Percentiles rank a stretch among this genome's conserved stretches.
Conservation (phyloP, 2,113 vertebrate genomes). For the Zapus hudsonius region DNA sequence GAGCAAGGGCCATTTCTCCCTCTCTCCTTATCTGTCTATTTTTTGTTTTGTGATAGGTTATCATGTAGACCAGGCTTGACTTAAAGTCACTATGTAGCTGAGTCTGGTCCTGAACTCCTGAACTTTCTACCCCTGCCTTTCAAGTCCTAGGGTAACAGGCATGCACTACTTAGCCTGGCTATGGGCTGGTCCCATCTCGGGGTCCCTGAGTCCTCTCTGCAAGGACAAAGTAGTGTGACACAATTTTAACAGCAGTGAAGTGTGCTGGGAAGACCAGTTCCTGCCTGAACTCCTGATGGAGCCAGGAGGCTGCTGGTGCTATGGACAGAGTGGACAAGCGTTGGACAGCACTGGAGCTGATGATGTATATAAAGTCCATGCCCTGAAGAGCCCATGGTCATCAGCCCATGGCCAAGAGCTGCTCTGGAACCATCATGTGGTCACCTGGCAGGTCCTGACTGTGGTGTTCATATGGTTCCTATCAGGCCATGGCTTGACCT, state of each 20-base stretch:
- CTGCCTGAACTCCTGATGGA: no score
- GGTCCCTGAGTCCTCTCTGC: neutral
- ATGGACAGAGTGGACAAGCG: neutral
- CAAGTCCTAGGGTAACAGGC: no score
- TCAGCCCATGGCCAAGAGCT: neutral
- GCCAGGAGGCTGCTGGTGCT: neutral
- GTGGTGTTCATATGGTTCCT: no score
- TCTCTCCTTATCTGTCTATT: neutral
- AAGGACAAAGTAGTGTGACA: neutral
- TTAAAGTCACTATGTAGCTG: neutral
- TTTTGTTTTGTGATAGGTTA: no score
- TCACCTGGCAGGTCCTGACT: neutral
- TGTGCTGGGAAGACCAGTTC: no score
- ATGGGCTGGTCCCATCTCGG: neutral
- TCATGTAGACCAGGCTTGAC: no score
- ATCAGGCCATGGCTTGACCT: neutral
- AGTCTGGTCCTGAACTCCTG: neutral
- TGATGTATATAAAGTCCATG: fast-evolving
- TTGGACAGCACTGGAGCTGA: no score
- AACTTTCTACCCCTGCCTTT: no score
- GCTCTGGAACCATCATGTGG: neutral
- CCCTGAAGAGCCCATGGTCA: neutral
- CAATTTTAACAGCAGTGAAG: neutral
- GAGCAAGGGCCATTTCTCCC: no score
- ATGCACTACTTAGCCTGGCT: no score